phyloP scores from a whole-genome alignment of 2,888 invertebrate genomes.

The Trichopria drosophilae region DNA sequence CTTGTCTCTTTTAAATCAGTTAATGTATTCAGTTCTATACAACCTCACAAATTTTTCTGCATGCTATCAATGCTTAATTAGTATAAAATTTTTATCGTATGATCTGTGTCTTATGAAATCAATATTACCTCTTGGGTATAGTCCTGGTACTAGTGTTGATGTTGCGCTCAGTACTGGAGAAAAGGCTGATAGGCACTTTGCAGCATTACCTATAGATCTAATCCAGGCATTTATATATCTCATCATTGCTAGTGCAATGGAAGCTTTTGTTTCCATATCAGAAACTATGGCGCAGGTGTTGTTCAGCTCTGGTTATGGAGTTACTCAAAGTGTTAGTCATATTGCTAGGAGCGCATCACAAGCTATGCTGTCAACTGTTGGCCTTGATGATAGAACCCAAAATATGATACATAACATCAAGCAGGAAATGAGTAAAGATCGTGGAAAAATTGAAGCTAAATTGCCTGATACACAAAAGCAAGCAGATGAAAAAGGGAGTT shows the following conservation, averaged over 20 bases:
- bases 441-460: constrained; percentile 11
- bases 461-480: constrained; percentile 13
- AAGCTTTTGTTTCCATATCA: constrained; percentile 25
- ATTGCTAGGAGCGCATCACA: constrained; percentile 22
- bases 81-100: constrained; percentile 24
- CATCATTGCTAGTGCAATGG: constrained; percentile 23
- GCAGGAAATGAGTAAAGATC: constrained; percentile 23
- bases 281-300: constrained; percentile 22
- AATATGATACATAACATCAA: constrained; percentile 22
- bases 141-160: constrained; percentile 24
- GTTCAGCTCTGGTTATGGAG: constrained; percentile 23
- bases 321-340: constrained; percentile 20
- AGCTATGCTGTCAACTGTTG: constrained; percentile 21
- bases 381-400: constrained; percentile 25
- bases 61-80: constrained; percentile 27
- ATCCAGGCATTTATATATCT: constrained; percentile 20
- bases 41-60: constrained; percentile 25
- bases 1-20: constrained; percentile 24
- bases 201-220: constrained; percentile 22
- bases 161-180: constrained; percentile 23
- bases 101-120: constrained; percentile 23
- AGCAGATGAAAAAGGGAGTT: constrained; percentile 12
- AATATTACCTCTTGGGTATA: constrained; percentile 25
- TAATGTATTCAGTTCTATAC: constrained; percentile 25
- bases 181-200: constrained; percentile 22